phyloP scores from a whole-genome alignment of 2,113 vertebrate species.

The Isichthys henryi region DNA sequence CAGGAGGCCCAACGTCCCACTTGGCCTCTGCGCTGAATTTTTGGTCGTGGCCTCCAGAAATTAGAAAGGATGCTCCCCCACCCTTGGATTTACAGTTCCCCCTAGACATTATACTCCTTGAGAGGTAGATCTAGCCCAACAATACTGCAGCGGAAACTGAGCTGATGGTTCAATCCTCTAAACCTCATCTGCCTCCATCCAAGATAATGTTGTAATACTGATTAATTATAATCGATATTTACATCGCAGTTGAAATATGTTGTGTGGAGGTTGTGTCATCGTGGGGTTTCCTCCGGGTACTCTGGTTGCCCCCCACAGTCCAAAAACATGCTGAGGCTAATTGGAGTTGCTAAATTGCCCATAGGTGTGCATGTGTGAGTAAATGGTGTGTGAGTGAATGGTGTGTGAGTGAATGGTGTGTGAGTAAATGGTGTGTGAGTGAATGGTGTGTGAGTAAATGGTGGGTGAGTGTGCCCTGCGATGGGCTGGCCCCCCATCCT shows the following conservation, averaged over 20 bases:
- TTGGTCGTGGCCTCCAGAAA: background rate
- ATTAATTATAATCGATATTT: background rate
- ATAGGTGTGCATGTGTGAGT: background rate
- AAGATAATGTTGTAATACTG: background rate
- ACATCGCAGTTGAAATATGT: background rate
- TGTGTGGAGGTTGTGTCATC: background rate
- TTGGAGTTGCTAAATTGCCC: background rate
- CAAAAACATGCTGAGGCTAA: too few species aligned
- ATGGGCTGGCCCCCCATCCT: background rate
- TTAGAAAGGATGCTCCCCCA: background rate
- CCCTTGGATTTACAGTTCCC: background rate
- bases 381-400: background rate
- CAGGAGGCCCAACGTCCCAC: background rate
- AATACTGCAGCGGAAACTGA: background rate
- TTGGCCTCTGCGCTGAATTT: background rate
- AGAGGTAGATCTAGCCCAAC: background rate
- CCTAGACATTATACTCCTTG: background rate
- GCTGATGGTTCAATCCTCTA: background rate
- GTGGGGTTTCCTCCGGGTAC: background rate
- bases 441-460: background rate
- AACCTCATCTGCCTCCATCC: background rate
- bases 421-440: background rate
- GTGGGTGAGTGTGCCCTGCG: background rate
- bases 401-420: background rate
- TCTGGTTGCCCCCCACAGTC: background rate